Evolutionary conservation across 2,113 vertebrate species (phyloP), one percentile per base, ranked within the genome.

Genomic region (Daboia siamensis): DNA sequence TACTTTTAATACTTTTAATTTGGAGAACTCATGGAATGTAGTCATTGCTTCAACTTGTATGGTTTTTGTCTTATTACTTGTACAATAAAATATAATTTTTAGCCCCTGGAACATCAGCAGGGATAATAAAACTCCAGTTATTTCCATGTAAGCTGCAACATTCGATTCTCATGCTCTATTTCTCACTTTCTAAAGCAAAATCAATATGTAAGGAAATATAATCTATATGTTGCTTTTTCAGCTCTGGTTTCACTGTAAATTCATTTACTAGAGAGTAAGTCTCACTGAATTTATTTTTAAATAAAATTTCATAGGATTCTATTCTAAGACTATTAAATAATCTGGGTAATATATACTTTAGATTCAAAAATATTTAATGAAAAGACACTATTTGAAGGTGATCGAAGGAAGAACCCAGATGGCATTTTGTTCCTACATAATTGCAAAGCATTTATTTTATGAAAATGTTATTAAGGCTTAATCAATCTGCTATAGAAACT

Each of bases 401-500:
- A 95, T 91, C 86, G 87, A 93, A 55, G 80, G 55, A 91, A 5
- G 48, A 94, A 92, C 88, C 52, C 90, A 96, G 91, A 92, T 96
- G 92, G 89, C 90, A 87, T 80, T 89, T 91, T 93, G 90, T 52
- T 87, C 21, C 91, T 59, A 93, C 48, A 2, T 94, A 94, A 96
- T 85, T 94, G 90, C 69, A 90, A 93, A 93, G 46, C 87, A 86
- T 17, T 93, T 94, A 91, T 91, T 96, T 95, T 94, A 93, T 91
- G 61, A 15, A 2, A 90, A 93, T 95, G 93, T 94, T 93, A 52
- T 87, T 91, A 80, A 48, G 87, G 23, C 86, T 23, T 94, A 93
- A 94, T 94, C 86, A 94, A 94, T 92, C 59, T 91, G 87, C 90
- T 92, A 11, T 9, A 24, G 90, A 95, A 95, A 94, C 44, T 90